These are phyloP conservation scores for Craseonycteris thonglongyai DNA, from an alignment of 2,113 vertebrate genomes.

Conservation along the genomic window DNA sequence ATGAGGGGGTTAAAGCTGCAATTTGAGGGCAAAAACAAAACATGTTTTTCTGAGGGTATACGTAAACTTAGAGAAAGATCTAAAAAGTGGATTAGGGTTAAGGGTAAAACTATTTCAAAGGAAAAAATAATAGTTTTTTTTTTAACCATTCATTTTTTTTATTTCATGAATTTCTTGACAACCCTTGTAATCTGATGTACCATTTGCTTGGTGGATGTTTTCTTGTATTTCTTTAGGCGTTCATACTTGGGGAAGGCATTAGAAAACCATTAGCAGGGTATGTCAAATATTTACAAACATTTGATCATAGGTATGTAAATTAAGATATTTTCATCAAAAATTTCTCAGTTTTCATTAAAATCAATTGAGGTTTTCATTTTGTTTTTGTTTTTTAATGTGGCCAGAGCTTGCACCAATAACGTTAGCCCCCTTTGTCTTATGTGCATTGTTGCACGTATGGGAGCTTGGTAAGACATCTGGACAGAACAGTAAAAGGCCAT, in stretches of 20 bases:
- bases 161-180: too few species aligned
- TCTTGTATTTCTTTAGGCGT: not conserved
- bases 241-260: not conserved
- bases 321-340: not conserved
- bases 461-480: not conserved
- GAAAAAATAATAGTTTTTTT: too few species aligned
- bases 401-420: not conserved
- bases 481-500: not conserved
- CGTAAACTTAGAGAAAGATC: too few species aligned
- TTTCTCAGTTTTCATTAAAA: not conserved
- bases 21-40: too few species aligned
- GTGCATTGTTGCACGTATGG: not conserved
- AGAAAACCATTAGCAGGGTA: not conserved
- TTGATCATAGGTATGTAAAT: not conserved
- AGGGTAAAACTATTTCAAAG: too few species aligned
- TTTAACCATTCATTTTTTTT: too few species aligned
- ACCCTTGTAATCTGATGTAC: not conserved
- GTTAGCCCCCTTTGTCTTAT: not conserved
- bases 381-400: not conserved
- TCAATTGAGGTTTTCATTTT: not conserved
- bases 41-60: too few species aligned
- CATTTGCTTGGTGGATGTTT: not conserved
- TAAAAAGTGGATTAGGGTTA: too few species aligned
- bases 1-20: too few species aligned
- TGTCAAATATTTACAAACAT: not conserved